A percentile compares a stretch with the other conserved stretches of the same genome.
Evolutionary conservation across 2,888 invertebrate genomes (phyloP).

Genomic region (Autographa pulchrina): DNA sequence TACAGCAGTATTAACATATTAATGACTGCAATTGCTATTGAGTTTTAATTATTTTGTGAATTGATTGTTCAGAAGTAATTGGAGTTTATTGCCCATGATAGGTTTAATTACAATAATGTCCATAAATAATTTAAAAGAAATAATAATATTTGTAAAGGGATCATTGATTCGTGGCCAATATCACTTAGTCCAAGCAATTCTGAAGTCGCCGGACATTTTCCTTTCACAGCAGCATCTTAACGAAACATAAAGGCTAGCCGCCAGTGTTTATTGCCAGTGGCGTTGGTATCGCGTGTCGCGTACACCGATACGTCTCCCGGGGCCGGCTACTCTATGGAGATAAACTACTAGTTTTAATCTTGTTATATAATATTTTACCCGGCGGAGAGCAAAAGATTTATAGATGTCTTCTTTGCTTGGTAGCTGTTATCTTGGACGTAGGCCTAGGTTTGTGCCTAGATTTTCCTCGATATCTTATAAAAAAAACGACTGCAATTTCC

Average conservation of each 20-base stretch:
- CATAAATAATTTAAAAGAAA: too few relatives aligned
- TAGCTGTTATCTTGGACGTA: neutral
- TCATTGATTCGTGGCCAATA: neutral
- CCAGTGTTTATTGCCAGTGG: slow-evolving; percentile 52
- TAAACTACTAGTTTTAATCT: slow-evolving; percentile 53
- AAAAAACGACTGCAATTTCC: too few relatives aligned
- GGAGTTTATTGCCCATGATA: neutral
- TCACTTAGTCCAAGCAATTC: neutral
- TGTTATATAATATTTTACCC: slow-evolving; percentile 33
- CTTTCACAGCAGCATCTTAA: slow-evolving; percentile 36
- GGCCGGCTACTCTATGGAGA: slow-evolving; percentile 29
- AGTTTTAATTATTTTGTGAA: slow-evolving; percentile 16
- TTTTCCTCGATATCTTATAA: neutral
- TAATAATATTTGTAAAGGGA: too few relatives aligned
- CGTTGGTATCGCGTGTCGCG: slow-evolving; percentile 51
- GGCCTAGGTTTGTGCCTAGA: neutral
- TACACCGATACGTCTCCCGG: slow-evolving; percentile 45
- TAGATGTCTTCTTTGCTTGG: neutral
- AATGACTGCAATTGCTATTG: slow-evolving; percentile 6
- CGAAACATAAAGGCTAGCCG: slow-evolving; percentile 44
- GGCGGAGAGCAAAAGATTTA: slow-evolving; percentile 16
- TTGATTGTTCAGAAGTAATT: slow-evolving; percentile 16
- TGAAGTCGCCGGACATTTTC: neutral
- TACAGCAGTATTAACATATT: slow-evolving; percentile 17
- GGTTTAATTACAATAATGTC: neutral